Base-by-base conservation (phyloP, 2,797 vertebrate species). In the Ctenosaura bakeri region DNA sequence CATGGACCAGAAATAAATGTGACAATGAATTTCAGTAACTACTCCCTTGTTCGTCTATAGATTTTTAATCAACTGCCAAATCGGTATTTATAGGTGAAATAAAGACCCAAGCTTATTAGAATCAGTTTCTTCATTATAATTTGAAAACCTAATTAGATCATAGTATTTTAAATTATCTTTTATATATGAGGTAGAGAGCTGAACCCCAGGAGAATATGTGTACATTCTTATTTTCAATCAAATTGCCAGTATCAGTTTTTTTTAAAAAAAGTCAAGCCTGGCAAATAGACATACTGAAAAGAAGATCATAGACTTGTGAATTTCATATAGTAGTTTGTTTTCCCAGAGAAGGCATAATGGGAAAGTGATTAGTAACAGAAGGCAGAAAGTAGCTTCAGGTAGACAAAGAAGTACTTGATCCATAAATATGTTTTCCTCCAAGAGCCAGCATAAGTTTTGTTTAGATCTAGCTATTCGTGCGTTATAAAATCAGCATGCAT, bases 391-490 rank as follows among this genome's bases (percentile, higher is more conserved):
- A 13, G 32, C 52, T 18, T 4, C 22, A 54, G 18, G 24, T 73
- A 82, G 78, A 73, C n/a, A 82, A 82, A 82, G 77, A 54, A 32
- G 29, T 69, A 29, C 29, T 69, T 32, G 29, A 32, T 26, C 20
- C 24, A 42, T 32, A 32, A 87, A 46, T 78, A 64, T 13, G 38
- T 62, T 32, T 77, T 78, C 74, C 32, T 74, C 38, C 85, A 87
- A 56, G 71, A 88, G 42, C 22, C 64, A 35, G 62, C 80, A 24
- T 79, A 79, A 46, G 2, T 87, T 88, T 81, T n/a, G 12, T 80
- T 80, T 64, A 88, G 32, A 52, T 52, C 62, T 88, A 82, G 38
- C n/a, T 73, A 71, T 82, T 88, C 78, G 29, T 82, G 81, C 52
- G 50, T 54, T 82, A 88, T 82, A 69, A 83, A 69, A 69, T 77